Percentiles rank a stretch among this genome's conserved stretches.
phyloP scores from a whole-genome alignment of 2,113 vertebrate genomes.

The Colius striatus region DNA sequence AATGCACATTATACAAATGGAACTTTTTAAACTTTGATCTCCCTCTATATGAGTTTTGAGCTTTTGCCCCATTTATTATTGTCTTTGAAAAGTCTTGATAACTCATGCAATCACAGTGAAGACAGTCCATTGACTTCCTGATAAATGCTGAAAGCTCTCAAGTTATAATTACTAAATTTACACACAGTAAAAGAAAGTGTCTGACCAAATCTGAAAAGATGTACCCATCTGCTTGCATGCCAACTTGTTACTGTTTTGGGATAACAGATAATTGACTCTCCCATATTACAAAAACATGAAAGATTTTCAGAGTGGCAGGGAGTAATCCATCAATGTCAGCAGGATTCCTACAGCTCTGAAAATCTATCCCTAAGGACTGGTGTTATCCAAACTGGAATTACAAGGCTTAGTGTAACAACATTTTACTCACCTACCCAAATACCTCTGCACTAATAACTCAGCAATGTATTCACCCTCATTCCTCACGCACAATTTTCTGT shows the following conservation, averaged over 20 bases:
- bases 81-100: background rate
- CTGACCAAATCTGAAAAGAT: background rate
- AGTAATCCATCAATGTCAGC: slow-evolving; percentile 44
- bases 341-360: slow-evolving; percentile 22
- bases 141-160: background rate
- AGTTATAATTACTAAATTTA: background rate
- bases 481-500: background rate
- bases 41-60: background rate
- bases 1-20: background rate
- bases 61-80: background rate
- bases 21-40: background rate
- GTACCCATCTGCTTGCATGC: background rate
- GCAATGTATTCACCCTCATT: background rate
- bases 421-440: background rate
- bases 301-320: background rate
- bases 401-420: background rate
- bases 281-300: background rate
- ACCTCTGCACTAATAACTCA: background rate
- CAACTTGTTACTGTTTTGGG: background rate
- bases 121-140: background rate
- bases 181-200: background rate
- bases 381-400: background rate
- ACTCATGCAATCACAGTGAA: background rate
- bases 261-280: slow-evolving; percentile 9
- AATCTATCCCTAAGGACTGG: background rate